Conservation (phyloP, 2,113 vertebrate species). For the Gorsachius goisagi region DNA sequence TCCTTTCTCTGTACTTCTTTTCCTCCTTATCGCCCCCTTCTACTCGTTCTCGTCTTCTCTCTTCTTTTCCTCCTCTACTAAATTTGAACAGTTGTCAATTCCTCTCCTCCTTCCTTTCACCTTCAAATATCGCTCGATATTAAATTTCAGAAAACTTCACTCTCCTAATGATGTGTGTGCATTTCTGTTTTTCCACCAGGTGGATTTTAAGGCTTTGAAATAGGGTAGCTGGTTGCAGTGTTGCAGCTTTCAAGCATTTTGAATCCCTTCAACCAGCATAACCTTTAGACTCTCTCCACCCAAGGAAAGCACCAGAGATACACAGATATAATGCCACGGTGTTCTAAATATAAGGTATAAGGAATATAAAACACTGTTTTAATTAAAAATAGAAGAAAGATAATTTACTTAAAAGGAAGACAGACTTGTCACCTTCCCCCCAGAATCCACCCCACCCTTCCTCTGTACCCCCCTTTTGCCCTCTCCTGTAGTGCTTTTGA, state of each 20-base stretch:
- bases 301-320: conserved; percentile 38
- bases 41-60: not conserved
- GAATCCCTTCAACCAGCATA: conserved; percentile 23
- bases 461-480: not conserved
- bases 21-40: not conserved
- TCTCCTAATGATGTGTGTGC: conserved; percentile 54
- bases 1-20: not conserved
- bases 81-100: conserved; percentile 26
- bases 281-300: conserved; percentile 63
- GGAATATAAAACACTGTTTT: not conserved
- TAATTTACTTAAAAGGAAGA: not conserved
- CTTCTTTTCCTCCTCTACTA: not conserved
- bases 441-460: not conserved
- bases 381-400: not conserved
- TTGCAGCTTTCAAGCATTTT: conserved; percentile 48
- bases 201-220: conserved; percentile 55
- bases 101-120: conserved; percentile 35
- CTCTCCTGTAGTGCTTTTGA: not conserved
- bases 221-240: conserved; percentile 36
- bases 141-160: conserved; percentile 65
- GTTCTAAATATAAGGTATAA: not conserved
- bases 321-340: not conserved
- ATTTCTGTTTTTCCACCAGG: conserved; percentile 60
- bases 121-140: conserved; percentile 32
- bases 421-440: not conserved